Conservation (phyloP, 2,113 vertebrate genomes). For the Osmerus mordax region DNA sequence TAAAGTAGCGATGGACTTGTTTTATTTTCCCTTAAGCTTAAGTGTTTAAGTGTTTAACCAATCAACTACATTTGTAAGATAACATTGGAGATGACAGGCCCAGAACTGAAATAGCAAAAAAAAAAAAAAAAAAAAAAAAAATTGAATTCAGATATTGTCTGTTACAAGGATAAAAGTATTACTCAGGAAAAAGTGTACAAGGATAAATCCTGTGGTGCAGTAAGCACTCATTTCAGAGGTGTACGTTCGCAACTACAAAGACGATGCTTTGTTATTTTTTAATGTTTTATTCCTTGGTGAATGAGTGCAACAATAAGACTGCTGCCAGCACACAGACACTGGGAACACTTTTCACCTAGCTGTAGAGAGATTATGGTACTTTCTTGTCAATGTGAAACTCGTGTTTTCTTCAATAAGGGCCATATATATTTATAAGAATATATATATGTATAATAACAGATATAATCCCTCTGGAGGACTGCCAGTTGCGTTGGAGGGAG, state of each 20-base stretch:
- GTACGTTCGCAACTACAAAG: slow-evolving; percentile 67
- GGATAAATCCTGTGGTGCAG: slow-evolving; percentile 75
- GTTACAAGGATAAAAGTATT: slow-evolving; percentile 94
- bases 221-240: slow-evolving; percentile 77
- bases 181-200: slow-evolving; percentile 93
- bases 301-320: slow-evolving; percentile 77
- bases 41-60: slow-evolving; percentile 76
- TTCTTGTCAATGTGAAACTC: slow-evolving; percentile 76
- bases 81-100: slow-evolving; percentile 81
- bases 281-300: slow-evolving; percentile 72
- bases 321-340: slow-evolving; percentile 80
- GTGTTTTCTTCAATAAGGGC: slow-evolving; percentile 76
- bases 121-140: slow-evolving; percentile 83
- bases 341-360: slow-evolving; percentile 79
- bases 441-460: slow-evolving; percentile 71
- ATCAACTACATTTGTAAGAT: slow-evolving; percentile 80
- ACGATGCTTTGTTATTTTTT: slow-evolving; percentile 53
- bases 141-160: slow-evolving; percentile 68
- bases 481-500: slow-evolving; percentile 54
- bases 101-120: slow-evolving; percentile 87
- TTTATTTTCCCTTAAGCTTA: slow-evolving; percentile 72
- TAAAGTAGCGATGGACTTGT: slow-evolving; percentile 54
- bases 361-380: slow-evolving; percentile 80
- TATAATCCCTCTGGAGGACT: slow-evolving; percentile 66
- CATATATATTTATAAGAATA: slow-evolving; percentile 70